Base-by-base conservation (phyloP, 1,140 invertebrate species). In the Andrena cerasifolii region DNA sequence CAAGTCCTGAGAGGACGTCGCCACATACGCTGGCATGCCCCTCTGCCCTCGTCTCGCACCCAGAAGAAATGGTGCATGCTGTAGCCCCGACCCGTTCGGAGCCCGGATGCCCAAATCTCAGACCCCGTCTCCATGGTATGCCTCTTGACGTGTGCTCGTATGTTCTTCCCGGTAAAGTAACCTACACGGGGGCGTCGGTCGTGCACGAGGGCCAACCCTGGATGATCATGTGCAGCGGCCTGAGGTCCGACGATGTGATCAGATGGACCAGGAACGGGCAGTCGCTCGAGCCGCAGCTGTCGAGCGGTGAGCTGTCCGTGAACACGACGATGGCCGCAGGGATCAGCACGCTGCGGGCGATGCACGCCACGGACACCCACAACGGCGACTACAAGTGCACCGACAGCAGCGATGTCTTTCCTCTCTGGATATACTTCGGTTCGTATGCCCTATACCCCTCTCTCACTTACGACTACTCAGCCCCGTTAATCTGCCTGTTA, bases 211-310 rank as follows among this genome's bases (percentile, higher is more conserved):
- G 89, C 43, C 81, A 89, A 58, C 56, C 84, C 31, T 92, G 91
- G 91, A 85, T 62, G 16, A 91, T 92, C 72, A 80, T 81, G 7
- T 92, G 91, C 76, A 87, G 66, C 21, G 86, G 79, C 5, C 82
- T 90, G 31, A 74, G 83, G 51, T 40, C 79, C 0, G 78, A 80
- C 24, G 70, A 86, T 31, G 36, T 43, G 67, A 80, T 91, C 65
- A 84, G 72, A 28, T 92, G 91, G 91, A 92, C 87, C 43, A 90
- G 88, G 70, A 91, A 92, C 56, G 90, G 88, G 33, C 84, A 89
- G 47, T 79, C 84, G 24, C 66, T 91, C 56, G 87, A 87, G 31
- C 76, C 82, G 3, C 89, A 91, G 28, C 53, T 91, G 36, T 81
- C 88, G 14, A 89, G 83, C 31, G 89, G 86, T 56, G 77, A 82